phyloP scores from a whole-genome alignment of 2,888 invertebrate species.

The Camponotus fellah region DNA sequence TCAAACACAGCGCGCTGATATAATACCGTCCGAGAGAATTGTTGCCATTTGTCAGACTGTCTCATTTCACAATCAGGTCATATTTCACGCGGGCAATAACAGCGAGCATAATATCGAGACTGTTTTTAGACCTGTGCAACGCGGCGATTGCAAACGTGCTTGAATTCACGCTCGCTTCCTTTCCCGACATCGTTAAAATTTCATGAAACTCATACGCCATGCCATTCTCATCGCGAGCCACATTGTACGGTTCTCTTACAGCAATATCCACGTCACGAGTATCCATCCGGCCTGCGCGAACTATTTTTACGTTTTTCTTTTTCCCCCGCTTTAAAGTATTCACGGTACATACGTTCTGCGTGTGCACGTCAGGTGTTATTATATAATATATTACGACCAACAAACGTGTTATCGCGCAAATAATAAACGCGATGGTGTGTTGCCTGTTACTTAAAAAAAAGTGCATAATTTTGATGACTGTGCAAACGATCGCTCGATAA shows the following conservation, averaged over 20 bases:
- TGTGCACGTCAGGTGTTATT: neutral
- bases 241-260: constrained; percentile 34
- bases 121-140: constrained; percentile 27
- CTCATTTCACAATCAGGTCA: constrained; percentile 47
- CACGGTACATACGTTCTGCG: constrained; percentile 1
- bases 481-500: neutral
- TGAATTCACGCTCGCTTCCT: constrained; percentile 36
- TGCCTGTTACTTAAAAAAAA: neutral
- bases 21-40: neutral
- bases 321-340: constrained; percentile 18
- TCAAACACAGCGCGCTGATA: neutral
- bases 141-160: constrained; percentile 1
- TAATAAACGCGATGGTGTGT: constrained; percentile 7
- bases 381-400: neutral
- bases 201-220: constrained; percentile 48
- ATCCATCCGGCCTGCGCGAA: constrained; percentile 3
- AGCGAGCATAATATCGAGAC: constrained; percentile 36
- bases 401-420: neutral
- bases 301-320: neutral
- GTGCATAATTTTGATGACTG: neutral
- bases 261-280: neutral
- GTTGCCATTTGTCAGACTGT: constrained; percentile 28
- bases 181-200: constrained; percentile 28
- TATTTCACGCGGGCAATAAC: constrained; percentile 38
- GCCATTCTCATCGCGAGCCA: constrained; percentile 39